Conservation (phyloP, 2,113 vertebrate genomes). For the Clarias macrocephalus region DNA sequence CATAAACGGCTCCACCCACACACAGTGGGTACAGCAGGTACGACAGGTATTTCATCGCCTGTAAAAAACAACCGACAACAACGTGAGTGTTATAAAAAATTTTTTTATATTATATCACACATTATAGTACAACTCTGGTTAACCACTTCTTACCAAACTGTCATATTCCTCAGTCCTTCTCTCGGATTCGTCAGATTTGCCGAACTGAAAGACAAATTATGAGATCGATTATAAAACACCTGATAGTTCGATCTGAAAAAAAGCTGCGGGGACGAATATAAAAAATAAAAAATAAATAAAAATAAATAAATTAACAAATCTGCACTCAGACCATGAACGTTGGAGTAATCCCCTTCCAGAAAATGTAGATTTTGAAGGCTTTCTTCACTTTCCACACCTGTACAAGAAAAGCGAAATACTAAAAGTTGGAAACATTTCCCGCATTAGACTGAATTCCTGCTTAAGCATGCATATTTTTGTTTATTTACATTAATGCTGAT, state of each 20-base stretch:
- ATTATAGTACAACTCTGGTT: not conserved
- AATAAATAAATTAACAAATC: not conserved
- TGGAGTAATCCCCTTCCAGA: conserved; percentile 83
- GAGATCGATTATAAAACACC: not conserved
- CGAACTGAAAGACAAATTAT: conserved; percentile 77
- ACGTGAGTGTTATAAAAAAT: not conserved
- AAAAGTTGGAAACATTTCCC: not conserved
- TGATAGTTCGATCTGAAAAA: not conserved
- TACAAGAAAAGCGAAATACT: not conserved
- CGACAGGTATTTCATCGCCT: conserved; percentile 97
- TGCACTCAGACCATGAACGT: conserved; percentile 75
- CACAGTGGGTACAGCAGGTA: conserved; percentile 94
- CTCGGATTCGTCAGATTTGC: conserved; percentile 87
- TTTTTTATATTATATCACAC: not conserved
- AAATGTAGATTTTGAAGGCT: conserved; percentile 89
- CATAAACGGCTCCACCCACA: conserved; percentile 87
- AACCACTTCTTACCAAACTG: conserved; percentile 78
- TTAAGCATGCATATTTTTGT: not conserved
- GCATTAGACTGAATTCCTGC: not conserved
- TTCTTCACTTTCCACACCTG: conserved; percentile 98
- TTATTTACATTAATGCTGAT: not conserved
- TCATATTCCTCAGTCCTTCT: conserved; percentile 91
- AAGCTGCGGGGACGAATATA: not conserved
- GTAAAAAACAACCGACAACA: conserved; percentile 7
- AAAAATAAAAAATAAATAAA: too few species aligned